These are phyloP conservation scores for Drosophila ogumai DNA, from an alignment of 1,140 invertebrate species.

Conservation along the genomic window DNA sequence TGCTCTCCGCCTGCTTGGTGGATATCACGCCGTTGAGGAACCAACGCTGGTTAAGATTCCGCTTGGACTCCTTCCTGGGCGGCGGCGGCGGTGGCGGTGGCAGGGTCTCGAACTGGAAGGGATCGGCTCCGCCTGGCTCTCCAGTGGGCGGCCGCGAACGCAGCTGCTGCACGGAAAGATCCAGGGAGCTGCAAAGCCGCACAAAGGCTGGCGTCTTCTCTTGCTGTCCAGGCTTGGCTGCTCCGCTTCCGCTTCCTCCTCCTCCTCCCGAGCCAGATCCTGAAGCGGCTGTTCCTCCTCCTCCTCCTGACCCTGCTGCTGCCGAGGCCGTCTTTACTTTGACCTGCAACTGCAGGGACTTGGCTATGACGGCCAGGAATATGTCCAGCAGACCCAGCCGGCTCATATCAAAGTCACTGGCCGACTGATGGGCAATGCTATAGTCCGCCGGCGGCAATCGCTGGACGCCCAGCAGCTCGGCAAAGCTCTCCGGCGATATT, in stretches of 20 bases:
- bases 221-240: slow-evolving; percentile 41
- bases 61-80: slow-evolving; percentile 56
- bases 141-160: slow-evolving; percentile 40
- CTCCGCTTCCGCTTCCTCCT: background rate
- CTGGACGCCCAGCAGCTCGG: slow-evolving; percentile 89
- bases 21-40: slow-evolving; percentile 94
- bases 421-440: slow-evolving; percentile 88
- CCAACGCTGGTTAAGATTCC: slow-evolving; percentile 88
- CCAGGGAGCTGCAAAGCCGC: slow-evolving; percentile 77
- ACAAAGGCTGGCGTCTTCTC: slow-evolving; percentile 80
- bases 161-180: slow-evolving; percentile 78
- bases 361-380: slow-evolving; percentile 94
- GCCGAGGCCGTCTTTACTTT: slow-evolving; percentile 88
- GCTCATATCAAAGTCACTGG: slow-evolving; percentile 88
- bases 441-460: slow-evolving; percentile 91
- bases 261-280: background rate
- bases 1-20: slow-evolving; percentile 93
- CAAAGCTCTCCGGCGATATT: slow-evolving; percentile 89
- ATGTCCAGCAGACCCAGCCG: slow-evolving; percentile 92
- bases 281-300: background rate
- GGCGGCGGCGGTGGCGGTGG: slow-evolving; percentile 2
- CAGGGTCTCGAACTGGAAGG: slow-evolving; percentile 67
- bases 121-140: slow-evolving; percentile 45
- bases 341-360: slow-evolving; percentile 94
- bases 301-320: background rate